These are phyloP conservation scores for Cotesia typhae DNA, from an alignment of 1,140 invertebrate genomes.

Conservation along the genomic window DNA sequence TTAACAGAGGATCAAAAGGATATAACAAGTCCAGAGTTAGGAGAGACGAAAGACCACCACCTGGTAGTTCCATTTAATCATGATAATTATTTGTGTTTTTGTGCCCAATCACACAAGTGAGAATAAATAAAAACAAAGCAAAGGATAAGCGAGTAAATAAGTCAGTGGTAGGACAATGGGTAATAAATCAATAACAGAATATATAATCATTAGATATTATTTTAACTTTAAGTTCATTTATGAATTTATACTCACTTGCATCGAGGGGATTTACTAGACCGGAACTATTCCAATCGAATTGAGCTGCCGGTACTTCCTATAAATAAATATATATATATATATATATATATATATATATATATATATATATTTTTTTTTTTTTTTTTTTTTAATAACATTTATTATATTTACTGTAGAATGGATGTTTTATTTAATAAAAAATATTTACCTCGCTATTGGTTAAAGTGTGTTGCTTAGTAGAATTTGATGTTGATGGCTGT, in stretches of 20 bases:
- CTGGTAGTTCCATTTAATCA: conserved; percentile 39
- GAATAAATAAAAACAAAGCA: conserved; percentile 27
- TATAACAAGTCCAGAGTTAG: conserved; percentile 63
- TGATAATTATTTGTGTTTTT: conserved; percentile 23
- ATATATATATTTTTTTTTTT: too few species aligned
- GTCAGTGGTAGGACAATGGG: conserved; percentile 26
- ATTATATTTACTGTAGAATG: too few species aligned
- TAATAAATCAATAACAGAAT: conserved; percentile 44
- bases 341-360: too few species aligned
- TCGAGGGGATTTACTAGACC: conserved; percentile 74
- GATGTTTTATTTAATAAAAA: conserved; percentile 12
- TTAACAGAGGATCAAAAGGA: conserved; percentile 64
- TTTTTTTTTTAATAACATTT: too few species aligned
- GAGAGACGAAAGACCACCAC: conserved; percentile 64
- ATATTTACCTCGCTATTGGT: conserved; percentile 53
- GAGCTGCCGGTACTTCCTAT: conserved; percentile 70
- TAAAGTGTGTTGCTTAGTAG: conserved; percentile 52
- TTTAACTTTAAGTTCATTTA: conserved; percentile 16
- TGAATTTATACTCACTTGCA: conserved; percentile 67
- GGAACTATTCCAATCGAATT: conserved; percentile 74
- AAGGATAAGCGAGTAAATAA: conserved; percentile 28
- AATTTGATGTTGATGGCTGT: conserved; percentile 39
- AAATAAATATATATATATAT: neutral
- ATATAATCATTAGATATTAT: conserved; percentile 37
- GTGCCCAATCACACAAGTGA: conserved; percentile 21